Base-by-base conservation (phyloP, 23 tunicate genomes). In the Trididemnum miniatum region DNA sequence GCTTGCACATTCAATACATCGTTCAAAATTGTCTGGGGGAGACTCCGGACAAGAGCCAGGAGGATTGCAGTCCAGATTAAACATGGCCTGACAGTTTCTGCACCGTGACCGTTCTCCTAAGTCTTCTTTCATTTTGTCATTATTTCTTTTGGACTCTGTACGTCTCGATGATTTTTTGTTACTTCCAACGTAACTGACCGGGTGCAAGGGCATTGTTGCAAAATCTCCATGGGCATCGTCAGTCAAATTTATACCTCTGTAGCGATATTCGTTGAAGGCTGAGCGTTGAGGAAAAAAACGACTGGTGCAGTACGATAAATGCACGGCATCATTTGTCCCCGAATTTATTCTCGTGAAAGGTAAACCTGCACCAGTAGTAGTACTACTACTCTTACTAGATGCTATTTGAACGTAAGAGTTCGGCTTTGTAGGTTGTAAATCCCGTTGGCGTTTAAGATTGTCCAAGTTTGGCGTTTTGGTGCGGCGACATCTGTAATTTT, bases 1-100 rank as follows among this genome's bases (percentile, higher is more conserved):
- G 37, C 69, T 74, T 36, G 39, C 84, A 1, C 69, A 25, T 20
- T 84, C 73, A 31, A 84, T 81, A 65, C 77, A 83, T 2, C 35
- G 36, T 0, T 78, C 77, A 63, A 85, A 88, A 31, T 65, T 37
- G 69, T 93, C 92, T 34, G 73, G 59, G 5, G 98, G 98, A 37
- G 98, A 91, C 22, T 85, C 89, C 28, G 85, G 85, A 62, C 98
- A 93, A 22, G 92, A 88, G 26, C 98, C 98, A 35, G 98, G 93
- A 4, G 54, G 65, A 82, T 93, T 93, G 36, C 83, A 64, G 32
- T 93, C 98, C 29, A 66, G 89, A 51, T 88, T 93, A 80, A 80
- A 93, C 87, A 85, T 71, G 28, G 77, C 81, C 59, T 80, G 89
- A 54, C 98, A 93, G 75, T 88, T 72, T 31, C 87, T 80, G 74